phyloP scores from a whole-genome alignment of 2,888 invertebrate species.

The Athrips mouffetella region DNA sequence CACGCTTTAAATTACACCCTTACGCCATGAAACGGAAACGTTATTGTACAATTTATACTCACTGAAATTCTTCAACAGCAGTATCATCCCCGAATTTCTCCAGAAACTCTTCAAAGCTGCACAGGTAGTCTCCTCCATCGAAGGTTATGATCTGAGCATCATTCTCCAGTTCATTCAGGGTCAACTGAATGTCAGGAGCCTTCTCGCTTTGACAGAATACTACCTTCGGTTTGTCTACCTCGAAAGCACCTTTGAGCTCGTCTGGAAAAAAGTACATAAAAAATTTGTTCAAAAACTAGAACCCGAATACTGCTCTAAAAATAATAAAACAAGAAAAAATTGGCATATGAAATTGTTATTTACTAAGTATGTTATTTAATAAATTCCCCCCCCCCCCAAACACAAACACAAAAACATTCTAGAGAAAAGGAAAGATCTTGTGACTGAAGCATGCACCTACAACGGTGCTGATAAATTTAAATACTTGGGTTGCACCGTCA shows the following conservation, averaged over 20 bases:
- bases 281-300: not conserved
- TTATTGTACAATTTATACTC: too few relatives aligned
- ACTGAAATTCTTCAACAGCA: constrained; percentile 37
- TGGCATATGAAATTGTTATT: not conserved
- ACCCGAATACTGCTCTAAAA: not conserved
- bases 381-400: not conserved
- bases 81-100: constrained; percentile 31
- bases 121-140: constrained; percentile 40
- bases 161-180: constrained; percentile 37
- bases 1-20: too few relatives aligned
- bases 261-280: constrained; percentile 31
- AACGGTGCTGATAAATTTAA: too few relatives aligned
- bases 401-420: too few relatives aligned
- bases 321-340: not conserved
- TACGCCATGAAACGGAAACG: too few relatives aligned
- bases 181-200: constrained; percentile 37
- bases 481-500: too few relatives aligned
- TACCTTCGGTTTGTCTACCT: constrained; percentile 37
- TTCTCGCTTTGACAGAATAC: constrained; percentile 48
- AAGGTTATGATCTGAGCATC: constrained; percentile 41
- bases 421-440: too few relatives aligned
- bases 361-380: not conserved
- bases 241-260: constrained; percentile 39
- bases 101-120: constrained; percentile 37
- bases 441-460: too few relatives aligned